Percentiles rank a stretch among this genome's conserved stretches.
Conservation (phyloP, 2,888 invertebrate species). For the Chironomus riparius region DNA sequence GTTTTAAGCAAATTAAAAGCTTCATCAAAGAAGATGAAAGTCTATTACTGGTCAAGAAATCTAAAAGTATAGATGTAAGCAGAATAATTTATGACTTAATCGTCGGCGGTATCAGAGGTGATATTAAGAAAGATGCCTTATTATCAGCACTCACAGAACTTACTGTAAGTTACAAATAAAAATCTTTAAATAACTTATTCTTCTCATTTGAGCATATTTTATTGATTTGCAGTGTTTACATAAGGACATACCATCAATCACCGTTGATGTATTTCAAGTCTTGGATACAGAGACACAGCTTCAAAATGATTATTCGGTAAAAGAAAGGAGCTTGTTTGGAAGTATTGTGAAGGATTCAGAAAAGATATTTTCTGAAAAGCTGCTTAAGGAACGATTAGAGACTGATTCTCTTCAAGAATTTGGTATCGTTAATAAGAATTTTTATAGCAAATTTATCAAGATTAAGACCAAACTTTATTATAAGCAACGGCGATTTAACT, state of each 20-base stretch:
- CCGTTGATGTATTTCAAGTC: constrained; percentile 76
- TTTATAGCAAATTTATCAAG: constrained; percentile 93
- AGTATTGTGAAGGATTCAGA: constrained; percentile 70
- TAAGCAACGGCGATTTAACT: constrained; percentile 97
- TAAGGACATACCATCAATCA: constrained; percentile 69
- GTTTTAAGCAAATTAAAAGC: constrained; percentile 56
- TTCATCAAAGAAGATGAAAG: constrained; percentile 56
- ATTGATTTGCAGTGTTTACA: constrained; percentile 55
- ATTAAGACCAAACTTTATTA: constrained; percentile 97
- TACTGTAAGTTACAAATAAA: constrained; percentile 49
- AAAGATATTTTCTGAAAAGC: constrained; percentile 72
- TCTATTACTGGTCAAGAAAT: constrained; percentile 51
- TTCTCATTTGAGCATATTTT: neutral
- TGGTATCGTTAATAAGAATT: constrained; percentile 79
- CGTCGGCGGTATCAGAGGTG: constrained; percentile 65
- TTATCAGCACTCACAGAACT: constrained; percentile 65
- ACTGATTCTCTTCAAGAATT: constrained; percentile 89
- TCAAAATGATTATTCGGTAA: constrained; percentile 52
- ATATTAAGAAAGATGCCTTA: constrained; percentile 68
- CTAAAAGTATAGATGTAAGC: constrained; percentile 55
- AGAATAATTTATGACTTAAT: constrained; percentile 71
- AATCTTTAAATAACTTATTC: neutral
- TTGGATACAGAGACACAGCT: constrained; percentile 73
- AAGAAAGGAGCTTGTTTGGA: constrained; percentile 67
- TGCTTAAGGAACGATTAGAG: constrained; percentile 86